These are phyloP conservation scores for Botrylloides violaceus DNA, from an alignment of 23 tunicate species.

Conservation along the genomic window DNA sequence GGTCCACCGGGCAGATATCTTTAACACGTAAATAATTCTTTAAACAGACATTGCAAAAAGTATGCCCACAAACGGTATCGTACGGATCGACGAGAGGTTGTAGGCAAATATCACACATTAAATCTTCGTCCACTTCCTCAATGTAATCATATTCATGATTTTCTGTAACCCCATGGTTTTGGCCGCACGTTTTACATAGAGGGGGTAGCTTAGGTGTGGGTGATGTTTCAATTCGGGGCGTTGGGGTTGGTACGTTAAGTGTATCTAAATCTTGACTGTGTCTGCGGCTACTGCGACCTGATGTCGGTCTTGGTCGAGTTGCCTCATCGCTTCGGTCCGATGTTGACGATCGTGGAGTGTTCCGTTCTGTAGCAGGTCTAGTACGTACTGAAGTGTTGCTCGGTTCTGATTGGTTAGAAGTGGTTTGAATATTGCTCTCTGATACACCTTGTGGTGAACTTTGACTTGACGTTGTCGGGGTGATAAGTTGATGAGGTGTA, in stretches of 20 bases:
- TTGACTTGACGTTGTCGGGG: not conserved
- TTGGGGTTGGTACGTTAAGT: not conserved
- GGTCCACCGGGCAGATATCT: slow-evolving; percentile 72
- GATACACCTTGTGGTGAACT: not conserved
- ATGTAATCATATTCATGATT: slow-evolving; percentile 85
- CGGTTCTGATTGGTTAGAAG: not conserved
- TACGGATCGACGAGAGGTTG: slow-evolving; percentile 87
- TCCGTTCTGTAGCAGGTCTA: too few species aligned
- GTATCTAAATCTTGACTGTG: not conserved
- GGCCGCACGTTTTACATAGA: slow-evolving; percentile 66
- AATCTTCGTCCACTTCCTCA: slow-evolving; percentile 88
- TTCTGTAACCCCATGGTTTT: slow-evolving; percentile 56
- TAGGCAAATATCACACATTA: slow-evolving; percentile 87
- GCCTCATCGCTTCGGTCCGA: not conserved
- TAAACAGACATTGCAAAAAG: slow-evolving; percentile 65
- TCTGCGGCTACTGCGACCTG: not conserved
- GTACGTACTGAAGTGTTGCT: not conserved
- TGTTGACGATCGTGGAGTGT: too few species aligned
- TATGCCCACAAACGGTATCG: slow-evolving; percentile 82
- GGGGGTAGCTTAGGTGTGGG: slow-evolving; percentile 30
- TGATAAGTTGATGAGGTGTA: not conserved
- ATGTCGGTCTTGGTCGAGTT: not conserved
- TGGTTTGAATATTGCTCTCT: not conserved
- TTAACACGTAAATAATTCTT: slow-evolving; percentile 57
- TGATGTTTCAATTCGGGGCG: not conserved